phyloP scores from a whole-genome alignment of 2,113 vertebrate genomes.

The Solenodon paradoxus region DNA sequence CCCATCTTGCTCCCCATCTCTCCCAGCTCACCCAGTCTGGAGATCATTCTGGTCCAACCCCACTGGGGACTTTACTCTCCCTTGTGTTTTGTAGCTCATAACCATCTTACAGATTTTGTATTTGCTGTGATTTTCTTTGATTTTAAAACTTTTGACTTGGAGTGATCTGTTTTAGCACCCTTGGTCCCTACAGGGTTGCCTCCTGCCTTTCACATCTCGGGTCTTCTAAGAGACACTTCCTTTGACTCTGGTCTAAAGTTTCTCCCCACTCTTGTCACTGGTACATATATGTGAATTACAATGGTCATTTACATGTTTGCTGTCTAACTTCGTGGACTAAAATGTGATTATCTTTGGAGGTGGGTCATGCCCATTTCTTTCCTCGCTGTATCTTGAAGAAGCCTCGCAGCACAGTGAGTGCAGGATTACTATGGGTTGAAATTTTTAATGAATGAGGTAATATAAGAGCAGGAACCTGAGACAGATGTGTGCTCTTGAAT shows the following conservation, averaged over 20 bases:
- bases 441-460: neutral
- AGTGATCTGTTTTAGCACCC: too few relatives aligned
- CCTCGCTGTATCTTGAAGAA: neutral
- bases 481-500: rapidly evolving
- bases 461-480: neutral
- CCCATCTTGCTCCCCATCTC: rapidly evolving
- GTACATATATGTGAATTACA: too few relatives aligned
- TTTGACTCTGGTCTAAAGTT: rapidly evolving
- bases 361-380: neutral
- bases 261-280: too few relatives aligned
- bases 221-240: neutral
- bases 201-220: neutral
- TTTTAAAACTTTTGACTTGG: neutral
- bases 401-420: neutral
- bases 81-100: neutral
- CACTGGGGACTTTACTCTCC: neutral
- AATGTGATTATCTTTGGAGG: neutral
- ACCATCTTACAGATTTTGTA: neutral
- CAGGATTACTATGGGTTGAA: neutral
- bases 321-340: neutral
- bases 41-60: neutral
- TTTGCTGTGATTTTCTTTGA: neutral
- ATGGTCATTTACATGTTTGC: too few relatives aligned
- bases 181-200: neutral
- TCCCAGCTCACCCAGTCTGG: neutral